Base-by-base conservation (phyloP, 2,113 vertebrate genomes). In the Actinemys pallida region DNA sequence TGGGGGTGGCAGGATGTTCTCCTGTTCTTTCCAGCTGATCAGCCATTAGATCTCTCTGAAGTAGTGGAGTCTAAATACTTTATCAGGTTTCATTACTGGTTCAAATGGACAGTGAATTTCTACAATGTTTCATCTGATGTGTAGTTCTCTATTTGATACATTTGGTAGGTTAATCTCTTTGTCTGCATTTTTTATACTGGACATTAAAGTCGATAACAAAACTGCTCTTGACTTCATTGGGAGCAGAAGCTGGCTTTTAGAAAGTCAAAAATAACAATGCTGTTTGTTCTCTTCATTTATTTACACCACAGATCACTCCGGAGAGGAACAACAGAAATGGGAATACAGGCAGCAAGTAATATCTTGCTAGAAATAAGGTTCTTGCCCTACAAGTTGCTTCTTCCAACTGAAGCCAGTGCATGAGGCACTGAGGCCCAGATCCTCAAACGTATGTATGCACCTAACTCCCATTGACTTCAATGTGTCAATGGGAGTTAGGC, bases 61-160 rank as follows among this genome's bases (percentile, higher is more conserved):
- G 83, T 42, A 87, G 82, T 24, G 2, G 42, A 42, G 25, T 6
- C 82, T 72, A 91, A 87, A 45, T 83, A 95, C 90, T 93, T 97
- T 82, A 95, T 62, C 75, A 82, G 56, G 83, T 84, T 78, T 92
- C 90, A 94, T 93, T 93, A 97, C 79, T 31, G 87, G 94, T 87
- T 93, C 81, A 87, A 45, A 1, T 6, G 88, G 94, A 79, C 4
- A 1, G 8, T 81, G 83, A 87, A 0, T 81, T 86, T 49, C 62
- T 78, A 42, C 50, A 89, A 92, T 0, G 1, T 78, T 87, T 79
- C 39, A 39, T 81, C 47, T 69, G 42, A 54, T 81, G 42, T 24
- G 69, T n/a, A 50, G 22, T 84, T 94, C 88, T 92, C 52, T 3
- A 65, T 86, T 72, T 85, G 81, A 57, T 75, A 83, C 10, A 78